Evolutionary conservation across 1,140 invertebrate species (phyloP), one percentile per base, ranked within the genome.

Genomic region (Meloidogyne chitwoodi): DNA sequence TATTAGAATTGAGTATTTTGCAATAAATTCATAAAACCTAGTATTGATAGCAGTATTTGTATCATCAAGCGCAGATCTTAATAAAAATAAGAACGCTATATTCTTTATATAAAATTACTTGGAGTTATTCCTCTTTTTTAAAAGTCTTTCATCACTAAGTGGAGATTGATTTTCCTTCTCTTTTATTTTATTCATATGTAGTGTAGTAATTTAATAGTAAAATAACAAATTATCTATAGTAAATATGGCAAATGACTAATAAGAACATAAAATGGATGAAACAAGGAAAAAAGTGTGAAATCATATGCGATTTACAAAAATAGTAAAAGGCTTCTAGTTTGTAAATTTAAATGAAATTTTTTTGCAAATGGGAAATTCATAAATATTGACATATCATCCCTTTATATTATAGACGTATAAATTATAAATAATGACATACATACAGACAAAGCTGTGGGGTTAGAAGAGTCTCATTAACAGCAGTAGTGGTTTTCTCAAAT

Each of bases 121-220:
- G 22, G 71, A 73, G 29, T 73, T 73, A 64, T 73, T 73, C 44
- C 64, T 73, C 56, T 73, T 73, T 29, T 73, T 73, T 67, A 5
- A 44, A 44, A 56, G 48, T 56, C n/a, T 56, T 56, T 56, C 48
- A 56, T 56, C 48, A 56, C 48, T 56, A 8, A 56, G 19, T 19
- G 48, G 48, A 56, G 48, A 56, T 56, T 56, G 48, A 56, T 56
- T 56, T 56, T 56, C 48, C n/a, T 56, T 56, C 6, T 56, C 48
- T 22, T 56, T 56, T 22, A 6, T 56, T 22, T 14, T 56, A 14
- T 56, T n/a, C 48, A 56, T n/a, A n/a, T n/a, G n/a, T n/a, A n/a
- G n/a, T 2, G n/a, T 44, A 38, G 34, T 19, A 44, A 44, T 44
- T 44, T 1, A 44, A 44, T n/a, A 22, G 48, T 44, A 11, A 56